Percentiles rank a stretch among this genome's conserved stretches.
phyloP scores from a whole-genome alignment of 2,888 invertebrate species.

The Pseudoips prasinana region DNA sequence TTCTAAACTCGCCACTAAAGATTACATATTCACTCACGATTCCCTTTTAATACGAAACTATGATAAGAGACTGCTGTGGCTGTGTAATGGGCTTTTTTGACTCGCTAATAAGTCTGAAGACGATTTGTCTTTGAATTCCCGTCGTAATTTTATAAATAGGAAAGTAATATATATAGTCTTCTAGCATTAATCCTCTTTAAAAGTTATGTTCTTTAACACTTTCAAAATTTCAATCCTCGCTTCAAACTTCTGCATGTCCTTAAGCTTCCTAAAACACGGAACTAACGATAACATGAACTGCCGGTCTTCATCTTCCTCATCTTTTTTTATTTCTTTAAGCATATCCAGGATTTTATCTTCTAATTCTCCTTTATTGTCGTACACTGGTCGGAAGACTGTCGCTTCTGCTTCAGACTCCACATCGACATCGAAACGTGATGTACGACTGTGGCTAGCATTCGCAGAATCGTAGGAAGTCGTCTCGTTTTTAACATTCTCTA shows the following conservation, averaged over 20 bases:
- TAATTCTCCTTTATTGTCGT: constrained; percentile 31
- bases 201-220: constrained; percentile 45
- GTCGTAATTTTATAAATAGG: no score
- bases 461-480: constrained; percentile 17
- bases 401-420: constrained; percentile 12
- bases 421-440: constrained; percentile 15
- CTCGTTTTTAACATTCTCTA: constrained; percentile 37
- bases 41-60: no score
- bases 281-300: constrained; percentile 57
- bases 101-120: no score
- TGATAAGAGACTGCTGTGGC: no score
- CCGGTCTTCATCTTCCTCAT: constrained; percentile 53
- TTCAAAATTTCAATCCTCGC: constrained; percentile 56
- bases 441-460: not conserved
- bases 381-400: constrained; percentile 22
- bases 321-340: constrained; percentile 41
- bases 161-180: no score
- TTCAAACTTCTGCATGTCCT: constrained; percentile 50
- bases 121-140: no score
- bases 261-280: constrained; percentile 50
- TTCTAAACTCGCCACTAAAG: no score
- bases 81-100: no score
- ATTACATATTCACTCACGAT: no score
- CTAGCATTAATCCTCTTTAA: constrained; percentile 30
- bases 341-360: constrained; percentile 45